A percentile compares a stretch with the other conserved stretches of the same genome.
phyloP scores from a whole-genome alignment of 2,797 vertebrate species.

The Anas flavirostris region DNA sequence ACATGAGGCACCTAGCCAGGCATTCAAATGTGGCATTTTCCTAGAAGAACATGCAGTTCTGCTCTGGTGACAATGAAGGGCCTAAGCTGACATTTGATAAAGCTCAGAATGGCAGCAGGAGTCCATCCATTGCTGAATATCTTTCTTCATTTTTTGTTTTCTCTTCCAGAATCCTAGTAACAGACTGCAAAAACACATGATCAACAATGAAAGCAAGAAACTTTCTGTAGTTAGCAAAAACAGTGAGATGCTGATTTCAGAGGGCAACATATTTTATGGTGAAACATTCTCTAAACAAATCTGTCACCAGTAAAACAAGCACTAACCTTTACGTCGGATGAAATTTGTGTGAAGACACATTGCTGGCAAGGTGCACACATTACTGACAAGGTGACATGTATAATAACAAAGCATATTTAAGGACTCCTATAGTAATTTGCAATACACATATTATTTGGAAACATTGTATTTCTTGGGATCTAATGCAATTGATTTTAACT shows the following conservation, averaged over 20 bases:
- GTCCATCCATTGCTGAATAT: background rate
- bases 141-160: background rate
- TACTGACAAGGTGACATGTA: background rate
- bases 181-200: background rate
- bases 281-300: background rate
- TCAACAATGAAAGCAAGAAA: fast-evolving
- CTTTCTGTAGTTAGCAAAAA: fast-evolving
- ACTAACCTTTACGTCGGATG: background rate
- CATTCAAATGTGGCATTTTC: background rate
- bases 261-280: background rate
- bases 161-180: background rate
- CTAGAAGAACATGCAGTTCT: background rate
- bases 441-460: fast-evolving
- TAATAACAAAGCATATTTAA: background rate
- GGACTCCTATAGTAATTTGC: background rate
- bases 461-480: background rate
- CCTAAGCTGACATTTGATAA: background rate
- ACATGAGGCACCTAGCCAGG: background rate
- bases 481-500: background rate
- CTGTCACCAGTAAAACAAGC: background rate
- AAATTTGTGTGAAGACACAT: fast-evolving
- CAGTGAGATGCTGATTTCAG: background rate
- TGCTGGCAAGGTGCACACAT: background rate
- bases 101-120: slow-evolving; percentile 11
- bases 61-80: background rate